These are phyloP conservation scores for Psammodynastes pulverulentus DNA, from an alignment of 2,113 vertebrate genomes.

Conservation along the genomic window DNA sequence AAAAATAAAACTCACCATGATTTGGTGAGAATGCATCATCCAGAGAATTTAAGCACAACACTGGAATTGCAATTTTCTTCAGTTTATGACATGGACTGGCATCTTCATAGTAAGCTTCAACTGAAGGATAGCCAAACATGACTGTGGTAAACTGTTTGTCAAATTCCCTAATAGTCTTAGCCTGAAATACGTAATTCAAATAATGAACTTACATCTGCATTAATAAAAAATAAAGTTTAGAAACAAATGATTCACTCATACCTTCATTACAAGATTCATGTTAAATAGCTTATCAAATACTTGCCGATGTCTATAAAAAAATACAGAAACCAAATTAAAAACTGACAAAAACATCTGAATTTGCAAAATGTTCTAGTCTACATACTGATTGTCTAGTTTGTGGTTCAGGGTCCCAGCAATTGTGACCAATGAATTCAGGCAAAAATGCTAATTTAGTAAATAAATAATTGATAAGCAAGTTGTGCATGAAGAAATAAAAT, in stretches of 20 bases:
- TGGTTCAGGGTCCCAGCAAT: not conserved
- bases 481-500: slow-evolving; percentile 18
- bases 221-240: slow-evolving; percentile 36
- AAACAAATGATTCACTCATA: slow-evolving; percentile 59
- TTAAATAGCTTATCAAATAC: slow-evolving; percentile 91
- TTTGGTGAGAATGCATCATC: slow-evolving; percentile 96
- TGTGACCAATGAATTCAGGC: not conserved
- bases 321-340: slow-evolving; percentile 7
- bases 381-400: not conserved
- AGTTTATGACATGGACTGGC: slow-evolving; percentile 89
- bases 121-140: slow-evolving; percentile 93
- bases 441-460: not conserved
- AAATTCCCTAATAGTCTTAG: slow-evolving; percentile 93
- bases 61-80: slow-evolving; percentile 91
- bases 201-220: slow-evolving; percentile 32
- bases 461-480: not conserved
- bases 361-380: not conserved
- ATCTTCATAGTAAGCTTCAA: slow-evolving; percentile 94
- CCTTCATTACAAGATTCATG: slow-evolving; percentile 97
- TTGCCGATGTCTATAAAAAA: slow-evolving; percentile 82
- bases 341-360: slow-evolving; percentile 11
- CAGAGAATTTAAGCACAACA: slow-evolving; percentile 92
- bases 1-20: slow-evolving; percentile 79
- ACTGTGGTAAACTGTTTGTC: slow-evolving; percentile 94
- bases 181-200: slow-evolving; percentile 72